Evolutionary conservation across 1,140 invertebrate genomes (phyloP).

Genomic region (Solenopsis fugax): DNA sequence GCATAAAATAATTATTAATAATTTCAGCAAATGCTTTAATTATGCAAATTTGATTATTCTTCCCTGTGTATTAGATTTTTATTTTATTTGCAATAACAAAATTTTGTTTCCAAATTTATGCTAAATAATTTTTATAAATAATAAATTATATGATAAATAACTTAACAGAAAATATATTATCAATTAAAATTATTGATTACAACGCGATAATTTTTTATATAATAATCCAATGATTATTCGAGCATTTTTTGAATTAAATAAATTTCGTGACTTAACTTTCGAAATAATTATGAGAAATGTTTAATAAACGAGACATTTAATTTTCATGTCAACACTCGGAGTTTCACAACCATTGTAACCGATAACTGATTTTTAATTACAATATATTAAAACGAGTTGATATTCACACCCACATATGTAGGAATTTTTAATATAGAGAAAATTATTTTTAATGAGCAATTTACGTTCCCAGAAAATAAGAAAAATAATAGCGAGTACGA

Average conservation of each 20-base stretch:
- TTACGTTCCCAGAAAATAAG: not conserved
- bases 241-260: not conserved
- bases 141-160: not conserved
- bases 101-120: not conserved
- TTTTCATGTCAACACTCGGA: not conserved
- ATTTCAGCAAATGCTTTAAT: not conserved
- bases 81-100: not conserved
- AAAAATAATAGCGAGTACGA: slow-evolving; percentile 7
- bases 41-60: not conserved
- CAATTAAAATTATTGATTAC: not conserved
- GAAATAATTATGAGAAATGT: not conserved
- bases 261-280: not conserved
- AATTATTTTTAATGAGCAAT: not conserved
- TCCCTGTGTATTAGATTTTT: not conserved
- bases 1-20: not conserved
- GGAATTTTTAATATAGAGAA: not conserved
- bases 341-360: not conserved
- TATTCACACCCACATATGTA: not conserved
- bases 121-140: not conserved
- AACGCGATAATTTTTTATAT: not conserved
- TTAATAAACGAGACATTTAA: slow-evolving; percentile 14
- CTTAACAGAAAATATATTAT: not conserved
- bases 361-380: not conserved
- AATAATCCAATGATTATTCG: not conserved
- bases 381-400: not conserved